Evolutionary conservation across 2,113 vertebrate species (phyloP), one percentile per base, ranked within the genome.

Genomic region (Callospermophilus lateralis): DNA sequence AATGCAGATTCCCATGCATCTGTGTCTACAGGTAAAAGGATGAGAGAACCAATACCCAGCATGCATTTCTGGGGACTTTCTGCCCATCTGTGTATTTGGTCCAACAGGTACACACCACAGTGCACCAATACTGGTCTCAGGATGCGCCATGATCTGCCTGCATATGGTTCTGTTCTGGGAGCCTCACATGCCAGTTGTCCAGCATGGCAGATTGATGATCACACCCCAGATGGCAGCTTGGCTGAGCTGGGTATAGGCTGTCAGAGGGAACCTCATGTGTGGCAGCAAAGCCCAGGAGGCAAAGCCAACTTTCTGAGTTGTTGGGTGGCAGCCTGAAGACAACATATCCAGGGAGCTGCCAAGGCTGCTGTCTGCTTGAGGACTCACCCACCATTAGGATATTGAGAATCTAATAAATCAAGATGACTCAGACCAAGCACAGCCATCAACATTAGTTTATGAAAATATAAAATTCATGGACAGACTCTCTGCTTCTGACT

Each of bases 281-380:
- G 48, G 37, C 58, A 80, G 84, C 11, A 28, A 83, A 81, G 53
- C 94, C 87, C 70, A n/a, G 87, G 53, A 89, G 77, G 84, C 67
- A 80, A 58, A 78, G 88, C 90, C 95, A 94, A 81, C 77, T 88
- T 83, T 67, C 37, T 26, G 55, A 87, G 95, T 84, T 97, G 95
- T 92, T 94, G 90, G 92, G 77, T 90, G 67, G 76, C 90, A 84
- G 39, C 37, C 58, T 22, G 26, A 95, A 95, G 94, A 90, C 26
- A 26, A 72, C 34, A 58, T 63, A 87, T 58, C 74, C 17, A 11
- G 48, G 61, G 61, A 92, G 58, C 79, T 61, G 86, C 91, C 86
- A 85, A 58, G 34, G 61, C 42, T 0, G 4, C 42, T n/a, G 7
- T 81, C 70, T 97, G 90, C 94, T 93, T 65, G 90, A 32, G 89